These are phyloP conservation scores for Achatina immaculata DNA, from an alignment of 1,140 invertebrate species.

Conservation along the genomic window DNA sequence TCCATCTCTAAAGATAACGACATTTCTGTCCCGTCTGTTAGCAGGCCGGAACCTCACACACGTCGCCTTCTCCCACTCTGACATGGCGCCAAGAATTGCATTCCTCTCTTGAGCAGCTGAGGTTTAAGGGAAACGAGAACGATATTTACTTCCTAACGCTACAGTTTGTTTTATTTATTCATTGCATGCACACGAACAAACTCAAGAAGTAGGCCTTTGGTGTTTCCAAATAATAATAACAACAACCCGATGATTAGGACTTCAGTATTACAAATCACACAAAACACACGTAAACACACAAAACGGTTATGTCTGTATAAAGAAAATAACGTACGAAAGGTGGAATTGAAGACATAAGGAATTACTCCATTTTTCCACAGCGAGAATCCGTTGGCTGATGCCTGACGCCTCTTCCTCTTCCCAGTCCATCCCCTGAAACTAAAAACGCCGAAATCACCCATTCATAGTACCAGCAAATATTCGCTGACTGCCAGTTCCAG, in stretches of 20 bases:
- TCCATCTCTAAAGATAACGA: conserved; percentile 44
- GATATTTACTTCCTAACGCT: too few relatives aligned
- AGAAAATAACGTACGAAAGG: conserved; percentile 8
- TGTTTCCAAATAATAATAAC: too few relatives aligned
- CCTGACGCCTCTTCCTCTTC: neutral
- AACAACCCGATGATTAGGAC: too few relatives aligned
- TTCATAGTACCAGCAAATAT: too few relatives aligned
- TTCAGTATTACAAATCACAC: too few relatives aligned
- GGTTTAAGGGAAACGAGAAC: neutral
- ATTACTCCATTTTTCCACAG: conserved; percentile 37
- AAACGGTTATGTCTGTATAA: too few relatives aligned
- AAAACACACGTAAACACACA: too few relatives aligned
- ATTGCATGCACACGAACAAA: too few relatives aligned
- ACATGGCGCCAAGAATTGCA: conserved; percentile 41
- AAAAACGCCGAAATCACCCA: neutral
- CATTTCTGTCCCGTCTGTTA: conserved; percentile 34
- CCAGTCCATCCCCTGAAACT: neutral
- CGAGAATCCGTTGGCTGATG: conserved; percentile 35
- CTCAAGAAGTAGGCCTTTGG: too few relatives aligned
- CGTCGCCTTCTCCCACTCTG: conserved; percentile 44
- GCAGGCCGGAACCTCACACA: conserved; percentile 48
- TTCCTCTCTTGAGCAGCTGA: conserved; percentile 36
- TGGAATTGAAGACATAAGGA: conserved; percentile 40
- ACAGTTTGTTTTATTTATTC: too few relatives aligned
- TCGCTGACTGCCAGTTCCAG: too few relatives aligned